Conservation (phyloP, 2,888 invertebrate genomes). For the Standfussiana lucernea region DNA sequence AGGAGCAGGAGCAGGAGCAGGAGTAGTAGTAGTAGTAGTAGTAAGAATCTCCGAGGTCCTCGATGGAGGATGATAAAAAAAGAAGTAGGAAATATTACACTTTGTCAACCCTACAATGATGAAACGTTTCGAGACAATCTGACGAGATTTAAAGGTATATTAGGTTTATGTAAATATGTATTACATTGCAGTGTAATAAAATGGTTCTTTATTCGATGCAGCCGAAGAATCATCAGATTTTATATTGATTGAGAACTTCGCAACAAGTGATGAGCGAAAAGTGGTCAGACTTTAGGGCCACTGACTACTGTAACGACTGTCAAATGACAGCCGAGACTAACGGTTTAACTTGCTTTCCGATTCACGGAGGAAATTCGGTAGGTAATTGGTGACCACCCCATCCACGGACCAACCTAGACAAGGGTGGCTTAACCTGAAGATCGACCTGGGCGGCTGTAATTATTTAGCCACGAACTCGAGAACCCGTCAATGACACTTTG, state of each 20-base stretch:
- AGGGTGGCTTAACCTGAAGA: no score
- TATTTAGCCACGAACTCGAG: not conserved
- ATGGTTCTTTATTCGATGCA: constrained; percentile 49
- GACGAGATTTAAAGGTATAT: constrained; percentile 75
- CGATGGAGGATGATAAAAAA: not conserved
- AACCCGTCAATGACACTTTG: not conserved
- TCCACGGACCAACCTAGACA: not conserved
- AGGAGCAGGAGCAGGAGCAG: no score
- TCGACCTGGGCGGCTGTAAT: not conserved
- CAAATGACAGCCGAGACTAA: not conserved
- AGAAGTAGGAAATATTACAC: not conserved
- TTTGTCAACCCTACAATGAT: constrained; percentile 49
- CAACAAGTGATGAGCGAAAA: constrained; percentile 12
- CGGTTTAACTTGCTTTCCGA: no score
- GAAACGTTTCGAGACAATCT: constrained; percentile 70
- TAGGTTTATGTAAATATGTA: constrained; percentile 76
- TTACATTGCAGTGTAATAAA: constrained; percentile 59
- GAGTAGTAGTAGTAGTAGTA: no score
- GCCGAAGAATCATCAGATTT: constrained; percentile 13
- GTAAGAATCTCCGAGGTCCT: no score
- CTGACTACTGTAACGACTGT: not conserved
- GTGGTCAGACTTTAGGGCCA: not conserved
- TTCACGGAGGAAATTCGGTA: no score
- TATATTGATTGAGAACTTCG: not conserved
- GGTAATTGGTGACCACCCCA: not conserved